Evolutionary conservation across 2,797 vertebrate species (phyloP), one percentile per base, ranked within the genome.

Genomic region (Dermochelys coriacea): DNA sequence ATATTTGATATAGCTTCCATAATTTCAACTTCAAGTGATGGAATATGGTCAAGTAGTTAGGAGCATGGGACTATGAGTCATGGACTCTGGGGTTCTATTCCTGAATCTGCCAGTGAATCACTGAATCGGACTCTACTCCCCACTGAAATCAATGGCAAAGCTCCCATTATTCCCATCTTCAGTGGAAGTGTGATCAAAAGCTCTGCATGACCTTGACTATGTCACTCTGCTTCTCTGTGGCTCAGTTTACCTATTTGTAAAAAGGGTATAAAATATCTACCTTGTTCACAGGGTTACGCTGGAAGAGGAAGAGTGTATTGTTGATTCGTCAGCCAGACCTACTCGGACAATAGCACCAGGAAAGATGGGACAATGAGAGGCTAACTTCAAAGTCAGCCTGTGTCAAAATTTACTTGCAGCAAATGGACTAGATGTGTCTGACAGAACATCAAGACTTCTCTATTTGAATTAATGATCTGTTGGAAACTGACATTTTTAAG

Each of bases 71-170:
- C 52, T 1, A 0, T 94, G 91, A 94, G 57, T 97, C 92, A 96
- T 37, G 91, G 80, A 89, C 79, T 85, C 45, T 47, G 12, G 12
- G 21, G 59, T 57, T n/a, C 19, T 21, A 41, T n/a, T 94, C 71
- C 85, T 91, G 68, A 84, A 74, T 45, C 64, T 80, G 51, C 25
- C 74, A 9, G n/a, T 95, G 93, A 95, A 34, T 96, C 95, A 82
- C 2, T 31, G 29, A 59, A 85, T 84, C 12, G 57, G 8, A 85
- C 82, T 25, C 90, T 0, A 0, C 9, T 59, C 77, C 50, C 74
- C 80, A 1, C 37, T n/a, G 91, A 68, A 55, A 86, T 74, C 54
- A 80, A 45, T 0, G 47, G 29, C 54, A 80, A 91, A 92, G 45
- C 81, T 85, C 3, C 19, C 85, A 12, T 37, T 81, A 71, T 2